phyloP scores from a whole-genome alignment of 1,140 invertebrate genomes.

The Drosophila erecta region DNA sequence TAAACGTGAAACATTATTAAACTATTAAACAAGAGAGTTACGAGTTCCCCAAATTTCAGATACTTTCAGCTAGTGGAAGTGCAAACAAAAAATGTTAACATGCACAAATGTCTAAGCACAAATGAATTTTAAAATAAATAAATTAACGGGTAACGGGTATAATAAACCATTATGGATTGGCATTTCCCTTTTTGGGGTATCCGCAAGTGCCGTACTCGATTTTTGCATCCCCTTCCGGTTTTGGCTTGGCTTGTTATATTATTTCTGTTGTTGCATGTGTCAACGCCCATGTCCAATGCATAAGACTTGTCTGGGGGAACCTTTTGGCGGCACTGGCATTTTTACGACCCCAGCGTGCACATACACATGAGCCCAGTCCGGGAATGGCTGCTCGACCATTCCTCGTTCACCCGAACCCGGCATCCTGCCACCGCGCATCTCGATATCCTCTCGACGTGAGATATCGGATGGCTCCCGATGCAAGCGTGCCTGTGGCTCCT shows the following conservation, averaged over 20 bases:
- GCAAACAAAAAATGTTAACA: no score
- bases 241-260: background rate
- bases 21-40: no score
- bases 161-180: no score
- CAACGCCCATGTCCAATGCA: slow-evolving; percentile 22
- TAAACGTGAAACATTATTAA: no score
- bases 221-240: background rate
- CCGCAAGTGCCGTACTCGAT: no score
- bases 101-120: no score
- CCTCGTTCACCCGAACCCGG: background rate
- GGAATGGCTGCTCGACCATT: slow-evolving; percentile 16
- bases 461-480: slow-evolving; percentile 20
- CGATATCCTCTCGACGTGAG: slow-evolving; percentile 5
- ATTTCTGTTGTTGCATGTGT: slow-evolving; percentile 19
- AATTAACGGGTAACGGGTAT: no score
- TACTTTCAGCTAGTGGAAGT: no score
- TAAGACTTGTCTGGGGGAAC: slow-evolving; percentile 10
- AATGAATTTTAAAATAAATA: no score
- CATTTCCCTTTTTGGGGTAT: background rate
- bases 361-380: slow-evolving; percentile 24
- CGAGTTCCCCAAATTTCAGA: no score
- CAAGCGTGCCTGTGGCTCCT: slow-evolving; percentile 16
- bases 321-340: slow-evolving; percentile 11
- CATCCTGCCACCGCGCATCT: background rate
- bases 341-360: slow-evolving; percentile 47